Evolutionary conservation across 2,113 vertebrate species (phyloP).

Genomic region (Scomber scombrus): DNA sequence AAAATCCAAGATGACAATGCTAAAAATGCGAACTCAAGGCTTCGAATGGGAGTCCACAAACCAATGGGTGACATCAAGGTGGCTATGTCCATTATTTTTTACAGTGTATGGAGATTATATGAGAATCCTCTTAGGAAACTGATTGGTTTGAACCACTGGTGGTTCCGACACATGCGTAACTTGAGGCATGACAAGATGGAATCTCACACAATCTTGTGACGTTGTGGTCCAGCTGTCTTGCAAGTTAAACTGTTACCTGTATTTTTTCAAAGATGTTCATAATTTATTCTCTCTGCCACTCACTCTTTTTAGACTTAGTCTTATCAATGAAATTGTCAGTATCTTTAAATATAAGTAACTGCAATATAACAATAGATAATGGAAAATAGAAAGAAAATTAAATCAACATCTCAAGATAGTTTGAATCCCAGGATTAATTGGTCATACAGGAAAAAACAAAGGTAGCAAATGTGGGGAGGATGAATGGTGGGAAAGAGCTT

Average conservation of each 20-base stretch:
- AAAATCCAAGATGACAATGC: too few relatives aligned
- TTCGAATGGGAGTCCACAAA: too few relatives aligned
- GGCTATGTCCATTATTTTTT: too few relatives aligned
- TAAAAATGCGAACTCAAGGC: too few relatives aligned
- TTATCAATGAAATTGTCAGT: background rate
- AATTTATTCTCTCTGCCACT: background rate
- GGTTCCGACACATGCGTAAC: too few relatives aligned
- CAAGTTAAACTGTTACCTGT: background rate
- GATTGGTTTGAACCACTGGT: too few relatives aligned
- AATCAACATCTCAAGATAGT: conserved; percentile 36
- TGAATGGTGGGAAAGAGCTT: conserved; percentile 33
- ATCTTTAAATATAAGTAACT: conserved; percentile 8
- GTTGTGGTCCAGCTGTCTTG: too few relatives aligned
- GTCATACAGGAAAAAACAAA: conserved; percentile 54
- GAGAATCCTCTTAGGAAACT: too few relatives aligned
- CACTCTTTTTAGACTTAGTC: background rate
- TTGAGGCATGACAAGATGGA: too few relatives aligned
- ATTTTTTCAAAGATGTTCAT: background rate
- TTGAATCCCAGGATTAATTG: conserved; percentile 39
- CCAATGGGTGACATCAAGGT: too few relatives aligned
- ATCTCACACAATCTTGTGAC: too few relatives aligned
- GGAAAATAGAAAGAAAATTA: background rate
- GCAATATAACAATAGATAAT: background rate
- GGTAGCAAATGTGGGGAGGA: conserved; percentile 54
- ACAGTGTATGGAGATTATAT: too few relatives aligned